Evolutionary conservation across 2,113 vertebrate species (phyloP).

Genomic region (Isichthys henryi): DNA sequence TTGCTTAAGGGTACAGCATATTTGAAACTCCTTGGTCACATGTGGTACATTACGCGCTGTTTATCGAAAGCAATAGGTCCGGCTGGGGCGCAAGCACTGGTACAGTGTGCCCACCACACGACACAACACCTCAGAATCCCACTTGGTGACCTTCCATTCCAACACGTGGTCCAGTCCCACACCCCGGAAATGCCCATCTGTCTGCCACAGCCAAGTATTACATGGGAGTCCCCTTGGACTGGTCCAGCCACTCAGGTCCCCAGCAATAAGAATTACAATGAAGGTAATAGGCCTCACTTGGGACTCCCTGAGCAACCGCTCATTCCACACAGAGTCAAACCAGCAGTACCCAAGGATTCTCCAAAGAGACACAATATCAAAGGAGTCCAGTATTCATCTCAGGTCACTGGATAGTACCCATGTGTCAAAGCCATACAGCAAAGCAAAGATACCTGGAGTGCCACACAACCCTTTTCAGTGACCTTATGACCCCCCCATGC

Average conservation of each 20-base stretch:
- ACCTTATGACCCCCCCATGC: not conserved
- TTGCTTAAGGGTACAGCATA: not conserved
- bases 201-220: not conserved
- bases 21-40: too few species aligned
- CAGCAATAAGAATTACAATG: not conserved
- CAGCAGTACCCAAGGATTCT: not conserved
- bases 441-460: too few species aligned
- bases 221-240: not conserved
- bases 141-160: not conserved
- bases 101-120: not conserved
- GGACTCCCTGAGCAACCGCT: not conserved
- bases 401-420: not conserved
- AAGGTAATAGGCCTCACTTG: not conserved
- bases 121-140: not conserved
- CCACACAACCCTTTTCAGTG: not conserved
- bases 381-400: not conserved
- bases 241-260: not conserved
- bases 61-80: not conserved
- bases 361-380: not conserved
- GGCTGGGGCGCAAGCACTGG: not conserved
- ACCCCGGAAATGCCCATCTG: not conserved
- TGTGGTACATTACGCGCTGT: not conserved
- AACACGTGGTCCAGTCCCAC: not conserved
- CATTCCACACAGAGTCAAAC: not conserved
- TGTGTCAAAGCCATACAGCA: not conserved